Evolutionary conservation across 2,888 invertebrate species (phyloP).

Genomic region (Eremobia ochroleuca): DNA sequence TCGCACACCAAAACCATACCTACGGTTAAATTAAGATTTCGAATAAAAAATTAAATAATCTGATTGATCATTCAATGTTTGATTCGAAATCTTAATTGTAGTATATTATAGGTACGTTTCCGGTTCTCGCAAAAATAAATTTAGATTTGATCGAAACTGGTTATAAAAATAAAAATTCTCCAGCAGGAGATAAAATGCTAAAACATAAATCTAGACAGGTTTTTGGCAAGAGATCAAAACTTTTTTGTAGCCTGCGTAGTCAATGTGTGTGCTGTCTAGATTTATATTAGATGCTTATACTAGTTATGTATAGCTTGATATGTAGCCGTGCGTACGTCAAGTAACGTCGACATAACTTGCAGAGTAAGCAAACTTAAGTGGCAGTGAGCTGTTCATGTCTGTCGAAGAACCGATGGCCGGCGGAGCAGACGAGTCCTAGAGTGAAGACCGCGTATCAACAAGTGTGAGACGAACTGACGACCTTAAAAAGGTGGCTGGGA

Average conservation of each 20-base stretch:
- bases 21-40: neutral
- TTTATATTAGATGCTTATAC: too few species aligned
- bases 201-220: conserved; percentile 41
- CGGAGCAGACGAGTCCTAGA: neutral
- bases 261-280: too few species aligned
- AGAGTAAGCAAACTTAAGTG: neutral
- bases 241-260: conserved; percentile 22
- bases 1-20: neutral
- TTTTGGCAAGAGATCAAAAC: conserved; percentile 47
- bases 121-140: neutral
- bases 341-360: too few species aligned
- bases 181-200: conserved; percentile 1
- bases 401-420: too few species aligned
- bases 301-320: too few species aligned
- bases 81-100: neutral
- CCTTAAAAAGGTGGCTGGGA: neutral
- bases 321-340: too few species aligned
- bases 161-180: conserved; percentile 12
- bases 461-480: neutral
- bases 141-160: neutral
- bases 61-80: neutral
- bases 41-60: neutral
- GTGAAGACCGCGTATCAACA: neutral
- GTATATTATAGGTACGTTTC: neutral
- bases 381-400: too few species aligned